Evolutionary conservation across 2,797 vertebrate genomes (phyloP).

Genomic region (Bryconaethiops microstoma): DNA sequence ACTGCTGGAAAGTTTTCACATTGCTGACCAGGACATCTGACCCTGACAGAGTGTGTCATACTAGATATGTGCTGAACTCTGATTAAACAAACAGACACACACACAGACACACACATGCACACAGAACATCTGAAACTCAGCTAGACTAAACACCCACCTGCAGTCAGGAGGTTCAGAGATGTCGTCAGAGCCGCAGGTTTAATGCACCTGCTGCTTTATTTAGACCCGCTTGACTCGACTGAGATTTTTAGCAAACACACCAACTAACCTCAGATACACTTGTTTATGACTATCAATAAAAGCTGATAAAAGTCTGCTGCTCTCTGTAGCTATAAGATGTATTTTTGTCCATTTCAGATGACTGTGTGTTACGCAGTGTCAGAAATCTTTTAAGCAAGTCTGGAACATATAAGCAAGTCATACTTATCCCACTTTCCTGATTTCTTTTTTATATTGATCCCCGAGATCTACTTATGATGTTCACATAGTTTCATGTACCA

Average conservation of each 20-base stretch:
- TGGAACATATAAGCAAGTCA: no score
- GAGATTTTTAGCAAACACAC: background rate
- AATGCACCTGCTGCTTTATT: slow-evolving; percentile 8
- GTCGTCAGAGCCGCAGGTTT: background rate
- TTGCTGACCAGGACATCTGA: background rate
- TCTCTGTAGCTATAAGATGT: background rate
- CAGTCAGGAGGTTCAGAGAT: background rate
- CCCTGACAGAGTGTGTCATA: background rate
- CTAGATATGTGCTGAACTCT: background rate
- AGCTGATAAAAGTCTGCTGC: background rate
- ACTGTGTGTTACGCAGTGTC: background rate
- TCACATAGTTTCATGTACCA: no score
- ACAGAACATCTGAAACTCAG: background rate
- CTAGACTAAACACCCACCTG: slow-evolving; percentile 4
- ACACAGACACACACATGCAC: no score
- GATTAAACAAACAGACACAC: background rate
- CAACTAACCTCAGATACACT: background rate
- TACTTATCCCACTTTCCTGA: no score
- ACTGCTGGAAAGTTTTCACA: no score
- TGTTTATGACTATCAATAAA: background rate
- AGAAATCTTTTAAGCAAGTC: background rate
- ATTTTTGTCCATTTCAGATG: background rate
- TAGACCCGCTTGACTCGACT: background rate
- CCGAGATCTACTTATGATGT: no score
- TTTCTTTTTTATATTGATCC: no score